A percentile compares a stretch with the other conserved stretches of the same genome.
These are phyloP conservation scores for Gymnodraco acuticeps DNA, from an alignment of 2,797 vertebrate genomes.

Conservation along the genomic window DNA sequence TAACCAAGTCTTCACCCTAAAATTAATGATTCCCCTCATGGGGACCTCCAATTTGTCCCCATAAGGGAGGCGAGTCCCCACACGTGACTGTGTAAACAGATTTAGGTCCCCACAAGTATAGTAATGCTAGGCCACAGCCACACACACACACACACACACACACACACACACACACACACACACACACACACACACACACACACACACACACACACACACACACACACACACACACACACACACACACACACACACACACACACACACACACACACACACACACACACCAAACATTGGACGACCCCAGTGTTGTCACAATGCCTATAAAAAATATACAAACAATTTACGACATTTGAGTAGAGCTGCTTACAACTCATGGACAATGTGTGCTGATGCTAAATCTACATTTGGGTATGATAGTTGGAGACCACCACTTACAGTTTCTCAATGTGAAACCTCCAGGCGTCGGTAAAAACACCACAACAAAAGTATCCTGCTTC, in stretches of 20 bases:
- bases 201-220: not conserved
- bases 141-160: not conserved
- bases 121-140: no score
- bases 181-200: constrained; percentile 33
- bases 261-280: constrained; percentile 28
- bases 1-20: no score
- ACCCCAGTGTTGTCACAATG: no score
- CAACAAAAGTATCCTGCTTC: no score
- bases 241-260: constrained; percentile 22
- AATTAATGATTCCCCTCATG: no score
- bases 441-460: constrained; percentile 19
- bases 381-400: not conserved
- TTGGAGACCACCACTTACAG: not conserved
- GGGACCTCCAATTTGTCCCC: no score
- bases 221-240: constrained; percentile 2
- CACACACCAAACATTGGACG: not conserved
- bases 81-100: no score
- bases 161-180: constrained; percentile 25
- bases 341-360: no score
- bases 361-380: no score
- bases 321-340: no score
- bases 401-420: not conserved
- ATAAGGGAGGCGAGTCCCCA: no score
- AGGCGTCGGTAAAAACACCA: not conserved
- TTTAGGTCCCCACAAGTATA: no score